Base-by-base conservation (phyloP, 2,888 invertebrate genomes). In the Caenorhabditis sulstoni region DNA sequence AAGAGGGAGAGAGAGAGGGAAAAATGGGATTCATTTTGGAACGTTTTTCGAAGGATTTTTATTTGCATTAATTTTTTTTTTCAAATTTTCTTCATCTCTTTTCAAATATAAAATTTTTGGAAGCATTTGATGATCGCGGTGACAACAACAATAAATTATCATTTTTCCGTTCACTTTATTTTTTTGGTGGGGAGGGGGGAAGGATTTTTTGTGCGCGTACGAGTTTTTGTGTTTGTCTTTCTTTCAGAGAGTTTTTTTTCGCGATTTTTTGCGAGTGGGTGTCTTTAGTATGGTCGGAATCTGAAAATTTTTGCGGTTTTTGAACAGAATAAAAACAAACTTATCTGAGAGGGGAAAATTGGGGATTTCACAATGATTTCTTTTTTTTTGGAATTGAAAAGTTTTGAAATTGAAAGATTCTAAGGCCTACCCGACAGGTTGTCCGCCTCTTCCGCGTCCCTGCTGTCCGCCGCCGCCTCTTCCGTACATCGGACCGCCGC, bases 401-500 rank as follows among this genome's bases (percentile, higher is more conserved):
- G n/a, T n/a, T n/a, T n/a, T n/a, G n/a, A n/a, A n/a, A n/a, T n/a
- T n/a, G n/a, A n/a, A n/a, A n/a, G n/a, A n/a, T 55, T 14, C 5
- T 14, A 71, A 29, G 18, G 0, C 58, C 50, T 70, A 77, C 77
- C 77, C 77, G 41, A 49, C 66, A 18, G 65, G 41, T n/a, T 59
- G 66, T 44, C 78, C 78, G 16, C 79, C 79, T 79, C 68, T 64
- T 59, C 79, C 79, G 29, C 79, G 52, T 59, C 65, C 65, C n/a
- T 68, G 81, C 1, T 70, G 73, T 18, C 75, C 75, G 22, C 80
- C 62, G 1, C 67, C 41, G 12, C 37, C 29, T 29, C 29, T 29
- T 29, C 29, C 29, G 29, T 29, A 29, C 29, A 7, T 14, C 39
- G 59, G 49, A 59, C 80, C 62, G 18, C 65, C 65, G 4, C 77